Percentiles rank a stretch among this genome's conserved stretches.
Evolutionary conservation across 2,888 invertebrate genomes (phyloP).

Genomic region (Arctia plantaginis): DNA sequence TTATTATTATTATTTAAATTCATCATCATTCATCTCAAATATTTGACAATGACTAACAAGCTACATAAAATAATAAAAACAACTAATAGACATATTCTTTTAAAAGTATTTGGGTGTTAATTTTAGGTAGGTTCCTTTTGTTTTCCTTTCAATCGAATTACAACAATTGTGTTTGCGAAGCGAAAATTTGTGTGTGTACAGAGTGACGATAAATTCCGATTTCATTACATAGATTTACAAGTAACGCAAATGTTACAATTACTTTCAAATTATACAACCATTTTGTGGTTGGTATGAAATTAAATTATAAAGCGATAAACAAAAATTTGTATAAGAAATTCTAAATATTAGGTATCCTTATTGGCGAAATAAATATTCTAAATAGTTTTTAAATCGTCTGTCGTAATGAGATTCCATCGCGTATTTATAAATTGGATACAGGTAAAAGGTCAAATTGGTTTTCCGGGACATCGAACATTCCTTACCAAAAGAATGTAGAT

Average conservation of each 20-base stretch:
- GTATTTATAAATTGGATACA: constrained; percentile 16
- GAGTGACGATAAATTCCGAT: neutral
- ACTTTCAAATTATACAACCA: neutral
- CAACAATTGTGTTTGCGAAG: neutral
- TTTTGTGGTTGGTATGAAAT: neutral
- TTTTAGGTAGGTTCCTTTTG: neutral
- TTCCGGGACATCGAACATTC: constrained; percentile 6
- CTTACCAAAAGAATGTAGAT: neutral
- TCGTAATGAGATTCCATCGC: neutral
- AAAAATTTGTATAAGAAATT: neutral
- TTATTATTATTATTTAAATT: too few relatives aligned
- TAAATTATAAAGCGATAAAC: neutral
- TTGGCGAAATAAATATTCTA: neutral
- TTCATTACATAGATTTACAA: neutral
- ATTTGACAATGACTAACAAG: neutral
- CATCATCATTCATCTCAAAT: too few relatives aligned
- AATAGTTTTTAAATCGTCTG: neutral
- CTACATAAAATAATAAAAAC: neutral
- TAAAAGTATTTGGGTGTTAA: too few relatives aligned
- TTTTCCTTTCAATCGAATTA: neutral
- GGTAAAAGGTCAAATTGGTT: constrained; percentile 15
- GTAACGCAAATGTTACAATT: neutral
- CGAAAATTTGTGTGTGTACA: neutral
- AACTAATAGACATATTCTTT: neutral
- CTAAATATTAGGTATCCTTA: neutral